Evolutionary conservation across 2,888 invertebrate species (phyloP).

Genomic region (Phortica magna): DNA sequence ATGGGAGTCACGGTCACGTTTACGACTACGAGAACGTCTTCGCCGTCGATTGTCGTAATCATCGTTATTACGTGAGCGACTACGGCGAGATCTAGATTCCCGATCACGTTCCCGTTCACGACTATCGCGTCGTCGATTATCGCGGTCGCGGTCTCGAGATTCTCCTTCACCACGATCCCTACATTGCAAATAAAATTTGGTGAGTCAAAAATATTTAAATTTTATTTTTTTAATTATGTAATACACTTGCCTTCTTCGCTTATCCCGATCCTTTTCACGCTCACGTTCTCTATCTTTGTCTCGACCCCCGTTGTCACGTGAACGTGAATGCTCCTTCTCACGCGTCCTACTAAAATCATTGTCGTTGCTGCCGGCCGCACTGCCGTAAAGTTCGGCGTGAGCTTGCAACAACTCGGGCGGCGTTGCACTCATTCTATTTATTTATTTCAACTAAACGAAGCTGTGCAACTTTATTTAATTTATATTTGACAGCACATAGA

Average conservation of each 20-base stretch:
- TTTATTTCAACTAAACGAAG: not conserved
- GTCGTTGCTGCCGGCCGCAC: slow-evolving; percentile 47
- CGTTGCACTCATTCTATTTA: slow-evolving; percentile 59
- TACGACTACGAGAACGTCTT: slow-evolving; percentile 69
- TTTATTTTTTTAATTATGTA: slow-evolving; percentile 25
- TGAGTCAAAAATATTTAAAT: not conserved
- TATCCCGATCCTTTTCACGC: slow-evolving; percentile 68
- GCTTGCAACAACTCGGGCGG: slow-evolving; percentile 56
- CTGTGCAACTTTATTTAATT: no score
- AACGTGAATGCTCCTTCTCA: slow-evolving; percentile 63
- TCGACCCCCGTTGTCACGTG: slow-evolving; percentile 58
- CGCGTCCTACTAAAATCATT: slow-evolving; percentile 63
- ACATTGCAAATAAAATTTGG: slow-evolving; percentile 1
- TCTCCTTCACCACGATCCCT: slow-evolving; percentile 53
- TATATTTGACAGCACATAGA: not conserved
- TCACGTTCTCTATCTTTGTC: slow-evolving; percentile 64
- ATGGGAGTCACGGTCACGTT: slow-evolving; percentile 78
- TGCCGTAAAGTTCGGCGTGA: slow-evolving; percentile 51
- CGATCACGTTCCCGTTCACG: slow-evolving; percentile 74
- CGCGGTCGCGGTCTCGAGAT: slow-evolving; percentile 74
- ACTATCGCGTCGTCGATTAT: slow-evolving; percentile 53
- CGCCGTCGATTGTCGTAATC: slow-evolving; percentile 63
- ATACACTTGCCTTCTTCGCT: slow-evolving; percentile 36
- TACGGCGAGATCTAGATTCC: slow-evolving; percentile 80
- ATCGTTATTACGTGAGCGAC: slow-evolving; percentile 75